Evolutionary conservation across 2,797 vertebrate species (phyloP).

Genomic region (Pipistrellus kuhlii): DNA sequence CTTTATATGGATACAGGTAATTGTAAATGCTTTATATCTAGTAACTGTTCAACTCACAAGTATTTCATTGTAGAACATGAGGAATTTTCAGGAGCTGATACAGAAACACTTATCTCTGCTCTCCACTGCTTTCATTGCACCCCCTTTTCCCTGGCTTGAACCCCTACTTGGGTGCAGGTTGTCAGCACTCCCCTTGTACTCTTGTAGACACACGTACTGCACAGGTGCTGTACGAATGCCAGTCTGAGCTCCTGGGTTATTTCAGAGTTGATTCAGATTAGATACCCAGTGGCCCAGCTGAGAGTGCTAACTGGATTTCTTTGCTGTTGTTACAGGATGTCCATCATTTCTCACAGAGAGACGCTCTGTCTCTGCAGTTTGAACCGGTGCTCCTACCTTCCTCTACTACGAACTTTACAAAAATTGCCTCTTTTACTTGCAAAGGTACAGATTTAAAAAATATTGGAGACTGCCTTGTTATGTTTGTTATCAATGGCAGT

Average conservation of each 20-base stretch:
- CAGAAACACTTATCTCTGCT: not conserved
- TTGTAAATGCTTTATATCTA: not conserved
- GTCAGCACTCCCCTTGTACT: not conserved
- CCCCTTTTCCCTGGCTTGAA: not conserved
- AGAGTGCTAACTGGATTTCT: slow-evolving; percentile 35
- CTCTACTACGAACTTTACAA: slow-evolving; percentile 94
- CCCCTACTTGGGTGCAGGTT: not conserved
- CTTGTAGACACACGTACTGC: not conserved
- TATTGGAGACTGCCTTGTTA: not conserved
- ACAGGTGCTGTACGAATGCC: not conserved
- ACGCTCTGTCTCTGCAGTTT: slow-evolving; percentile 89
- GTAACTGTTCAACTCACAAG: not conserved
- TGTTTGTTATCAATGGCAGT: not conserved
- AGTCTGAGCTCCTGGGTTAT: not conserved
- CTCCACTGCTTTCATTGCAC: not conserved
- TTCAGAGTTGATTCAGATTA: not conserved
- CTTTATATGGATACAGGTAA: slow-evolving; percentile 95
- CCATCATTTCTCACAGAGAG: slow-evolving; percentile 90
- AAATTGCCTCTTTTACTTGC: slow-evolving; percentile 94
- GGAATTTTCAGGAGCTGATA: not conserved
- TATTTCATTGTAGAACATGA: not conserved
- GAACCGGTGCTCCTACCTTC: slow-evolving; percentile 91
- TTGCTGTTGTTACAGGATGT: slow-evolving; percentile 90
- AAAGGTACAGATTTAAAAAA: slow-evolving; percentile 88
- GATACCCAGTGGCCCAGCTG: not conserved